A percentile compares a stretch with the other conserved stretches of the same genome.
phyloP scores from a whole-genome alignment of 2,113 vertebrate species.

The Columbina picui region DNA sequence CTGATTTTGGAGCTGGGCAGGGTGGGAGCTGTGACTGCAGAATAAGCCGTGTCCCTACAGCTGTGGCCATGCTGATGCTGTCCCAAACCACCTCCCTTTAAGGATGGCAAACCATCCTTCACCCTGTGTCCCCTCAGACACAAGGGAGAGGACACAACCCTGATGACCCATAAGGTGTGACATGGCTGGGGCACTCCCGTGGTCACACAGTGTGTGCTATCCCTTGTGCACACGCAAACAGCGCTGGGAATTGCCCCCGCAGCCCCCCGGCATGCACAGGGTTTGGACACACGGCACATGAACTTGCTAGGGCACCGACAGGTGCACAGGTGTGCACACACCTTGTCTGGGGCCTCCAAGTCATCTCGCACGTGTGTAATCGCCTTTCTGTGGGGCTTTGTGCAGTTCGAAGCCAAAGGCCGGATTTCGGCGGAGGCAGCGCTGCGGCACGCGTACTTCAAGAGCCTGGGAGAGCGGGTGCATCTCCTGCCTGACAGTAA shows the following conservation, averaged over 20 bases:
- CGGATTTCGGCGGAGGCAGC: constrained; percentile 85
- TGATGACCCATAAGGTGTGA: rapidly evolving
- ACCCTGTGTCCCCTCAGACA: neutral
- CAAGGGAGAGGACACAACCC: neutral
- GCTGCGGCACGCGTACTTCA: constrained; percentile 88
- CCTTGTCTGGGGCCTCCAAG: rapidly evolving
- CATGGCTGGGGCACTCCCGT: rapidly evolving
- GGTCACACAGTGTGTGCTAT: neutral
- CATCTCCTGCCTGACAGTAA: constrained; percentile 92
- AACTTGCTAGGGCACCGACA: rapidly evolving
- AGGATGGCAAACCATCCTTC: neutral
- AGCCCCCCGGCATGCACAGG: rapidly evolving
- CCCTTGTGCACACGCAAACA: rapidly evolving
- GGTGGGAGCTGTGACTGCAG: neutral
- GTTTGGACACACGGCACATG: rapidly evolving
- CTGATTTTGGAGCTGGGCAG: neutral
- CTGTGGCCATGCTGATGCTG: neutral
- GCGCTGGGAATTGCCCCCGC: neutral
- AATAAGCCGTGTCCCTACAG: neutral
- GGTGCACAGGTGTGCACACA: rapidly evolving
- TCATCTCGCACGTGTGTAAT: rapidly evolving
- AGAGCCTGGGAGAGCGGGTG: constrained; percentile 85
- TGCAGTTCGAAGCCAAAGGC: constrained; percentile 88
- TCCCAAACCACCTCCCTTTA: neutral
- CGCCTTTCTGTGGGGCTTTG: neutral